phyloP scores from a whole-genome alignment of 2,113 vertebrate genomes.

The Phrynosoma blainvillii region DNA sequence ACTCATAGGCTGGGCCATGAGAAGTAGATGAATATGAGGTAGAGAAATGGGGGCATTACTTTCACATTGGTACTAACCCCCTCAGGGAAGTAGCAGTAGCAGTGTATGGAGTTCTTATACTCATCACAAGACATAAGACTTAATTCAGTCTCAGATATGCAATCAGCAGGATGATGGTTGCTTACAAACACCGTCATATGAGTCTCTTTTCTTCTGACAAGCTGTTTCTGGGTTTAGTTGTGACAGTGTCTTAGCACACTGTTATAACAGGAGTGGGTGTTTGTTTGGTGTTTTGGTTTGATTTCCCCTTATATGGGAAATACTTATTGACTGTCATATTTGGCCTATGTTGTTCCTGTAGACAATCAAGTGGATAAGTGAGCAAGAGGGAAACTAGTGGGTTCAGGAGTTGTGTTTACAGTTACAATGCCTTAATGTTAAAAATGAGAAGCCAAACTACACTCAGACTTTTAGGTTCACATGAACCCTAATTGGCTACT shows the following conservation, averaged over 20 bases:
- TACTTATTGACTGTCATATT: neutral
- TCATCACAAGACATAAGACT: no score
- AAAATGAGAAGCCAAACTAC: neutral
- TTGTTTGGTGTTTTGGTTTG: neutral
- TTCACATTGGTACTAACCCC: neutral
- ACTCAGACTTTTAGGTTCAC: neutral
- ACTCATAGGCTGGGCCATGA: neutral
- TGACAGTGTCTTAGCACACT: neutral
- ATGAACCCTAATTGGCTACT: neutral
- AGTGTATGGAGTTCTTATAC: neutral
- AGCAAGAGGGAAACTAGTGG: neutral
- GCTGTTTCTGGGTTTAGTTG: neutral
- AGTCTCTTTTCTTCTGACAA: no score
- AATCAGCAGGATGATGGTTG: neutral
- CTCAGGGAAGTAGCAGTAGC: neutral
- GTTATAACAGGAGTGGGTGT: neutral
- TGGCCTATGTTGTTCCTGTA: neutral
- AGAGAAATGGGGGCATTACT: neutral
- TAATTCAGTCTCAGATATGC: neutral
- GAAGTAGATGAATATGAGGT: no score
- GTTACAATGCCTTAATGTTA: neutral
- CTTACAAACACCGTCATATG: neutral
- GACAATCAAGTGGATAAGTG: neutral
- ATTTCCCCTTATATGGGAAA: neutral
- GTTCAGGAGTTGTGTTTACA: neutral